Conservation (phyloP, 2,888 invertebrate genomes). For the Cerastis rubricosa region DNA sequence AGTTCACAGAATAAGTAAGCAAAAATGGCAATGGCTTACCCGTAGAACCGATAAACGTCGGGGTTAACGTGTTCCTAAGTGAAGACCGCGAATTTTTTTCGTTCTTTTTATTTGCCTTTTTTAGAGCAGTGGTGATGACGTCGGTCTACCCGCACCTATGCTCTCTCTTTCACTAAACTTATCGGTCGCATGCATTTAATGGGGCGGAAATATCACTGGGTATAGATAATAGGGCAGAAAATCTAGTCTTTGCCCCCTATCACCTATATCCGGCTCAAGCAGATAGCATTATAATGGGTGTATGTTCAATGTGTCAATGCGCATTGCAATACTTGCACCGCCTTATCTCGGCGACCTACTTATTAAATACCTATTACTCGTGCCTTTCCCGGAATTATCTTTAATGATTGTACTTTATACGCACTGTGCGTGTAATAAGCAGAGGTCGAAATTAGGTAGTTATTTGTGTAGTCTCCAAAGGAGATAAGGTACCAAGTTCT, state of each 20-base stretch:
- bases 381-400: conserved; percentile 33
- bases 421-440: no score
- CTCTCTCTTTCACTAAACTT: background rate
- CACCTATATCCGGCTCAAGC: conserved; percentile 3
- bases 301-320: conserved; percentile 27
- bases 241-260: conserved; percentile 4
- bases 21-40: no score
- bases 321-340: conserved; percentile 17
- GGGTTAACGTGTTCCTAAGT: no score
- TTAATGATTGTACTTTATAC: background rate
- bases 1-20: no score
- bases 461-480: no score
- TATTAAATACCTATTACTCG: conserved; percentile 14
- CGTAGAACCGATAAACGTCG: no score
- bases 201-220: background rate
- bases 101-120: no score
- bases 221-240: background rate
- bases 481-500: no score
- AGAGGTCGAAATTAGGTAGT: no score
- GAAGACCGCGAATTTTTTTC: no score
- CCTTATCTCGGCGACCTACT: conserved; percentile 38
- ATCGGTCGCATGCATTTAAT: background rate
- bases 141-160: background rate
- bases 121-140: no score
- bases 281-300: conserved; percentile 14